Base-by-base conservation (phyloP, 2,797 vertebrate species). In the Amphiprion clarkii region DNA sequence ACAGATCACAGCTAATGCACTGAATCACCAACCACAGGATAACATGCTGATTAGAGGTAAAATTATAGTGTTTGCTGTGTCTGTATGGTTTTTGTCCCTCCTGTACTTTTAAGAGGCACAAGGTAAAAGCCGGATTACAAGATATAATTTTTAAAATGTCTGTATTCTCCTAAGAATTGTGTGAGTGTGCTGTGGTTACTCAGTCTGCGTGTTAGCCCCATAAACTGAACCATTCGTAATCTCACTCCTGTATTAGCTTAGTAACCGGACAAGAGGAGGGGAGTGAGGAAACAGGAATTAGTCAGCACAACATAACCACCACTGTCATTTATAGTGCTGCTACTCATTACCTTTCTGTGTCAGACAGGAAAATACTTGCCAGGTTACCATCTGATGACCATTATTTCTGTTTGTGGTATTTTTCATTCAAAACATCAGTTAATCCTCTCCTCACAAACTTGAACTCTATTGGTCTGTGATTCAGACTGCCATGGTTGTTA, bases 1-100 rank as follows among this genome's bases (percentile, higher is more conserved):
- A 74, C 73, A 82, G 81, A 85, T 88, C 79, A 67, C 79, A 77
- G 82, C 84, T 91, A 87, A 88, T 88, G 89, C 71, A 84, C 65
- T 54, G 86, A 82, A 76, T 88, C 83, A 81, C 82, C 59, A 5
- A 60, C 67, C 81, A 57, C 69, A 74, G 19, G 80, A 89, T 82
- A 79, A 82, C 76, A 74, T 19, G 40, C 76, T 78, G 81, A 88
- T 91, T 87, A 82, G 76, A 79, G 70, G 71, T 68, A 49, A 25
- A 84, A 91, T 80, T 73, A 84, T 25, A 79, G 71, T 59, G 57
- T 83, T 74, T 67, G 56, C 65, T 59, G 63, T 39, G 63, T 42
- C 66, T 25, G 1, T 52, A 56, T 53, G 17, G 78, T 67, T 23
- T 66, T 62, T 27, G 31, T 62, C 49, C 29, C 51, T 56, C 21